Base-by-base conservation (phyloP, 64 coral and sea anemone genomes). In the Orbicella faveolata region DNA sequence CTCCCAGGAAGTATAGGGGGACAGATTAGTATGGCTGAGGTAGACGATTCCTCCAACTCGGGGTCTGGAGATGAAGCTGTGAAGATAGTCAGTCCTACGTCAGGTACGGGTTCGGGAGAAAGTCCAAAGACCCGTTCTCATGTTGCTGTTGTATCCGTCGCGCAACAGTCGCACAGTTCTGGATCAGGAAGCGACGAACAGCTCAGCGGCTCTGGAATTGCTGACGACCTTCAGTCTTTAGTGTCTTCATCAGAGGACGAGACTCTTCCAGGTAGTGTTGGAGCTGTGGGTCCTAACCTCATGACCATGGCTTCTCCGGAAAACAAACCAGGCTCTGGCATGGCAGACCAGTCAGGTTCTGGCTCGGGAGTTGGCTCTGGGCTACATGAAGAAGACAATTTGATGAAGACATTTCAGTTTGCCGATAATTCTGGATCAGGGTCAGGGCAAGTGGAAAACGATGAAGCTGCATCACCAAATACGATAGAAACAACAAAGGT, bases 291-390 rank as follows among this genome's bases (percentile, higher is more conserved):
- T 34, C 92, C 95, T 52, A 97, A 94, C 65, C 92, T 97, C 5
- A 97, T 97, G 95, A 94, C 88, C 18, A 93, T 97, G 95, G 89
- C 88, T 21, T 89, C 92, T 61, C 92, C 92, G 78, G 54, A 88
- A 78, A 89, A 94, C 68, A 89, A 89, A 25, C 67, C 73, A 34
- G 92, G 92, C 10, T 89, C 92, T 34, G 92, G 92, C 0, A 61
- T 41, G 79, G 79, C 75, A 25, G 79, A 70, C 52, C 76, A 88
- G 37, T 81, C 79, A 37, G 79, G 41, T 25, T 72, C 84, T 25
- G 72, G 34, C 6, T 78, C 74, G 10, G 82, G 37, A 48, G 44
- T 25, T 85, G 82, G 82, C 1, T 91, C 81, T 85, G 80, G 61
- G 21, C 52, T 75, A 25, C 59, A 77, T 33, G 83, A 87, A 0